A percentile compares a stretch with the other conserved stretches of the same genome.
Evolutionary conservation across 2,888 invertebrate genomes (phyloP).

Genomic region (Tipula confusa): DNA sequence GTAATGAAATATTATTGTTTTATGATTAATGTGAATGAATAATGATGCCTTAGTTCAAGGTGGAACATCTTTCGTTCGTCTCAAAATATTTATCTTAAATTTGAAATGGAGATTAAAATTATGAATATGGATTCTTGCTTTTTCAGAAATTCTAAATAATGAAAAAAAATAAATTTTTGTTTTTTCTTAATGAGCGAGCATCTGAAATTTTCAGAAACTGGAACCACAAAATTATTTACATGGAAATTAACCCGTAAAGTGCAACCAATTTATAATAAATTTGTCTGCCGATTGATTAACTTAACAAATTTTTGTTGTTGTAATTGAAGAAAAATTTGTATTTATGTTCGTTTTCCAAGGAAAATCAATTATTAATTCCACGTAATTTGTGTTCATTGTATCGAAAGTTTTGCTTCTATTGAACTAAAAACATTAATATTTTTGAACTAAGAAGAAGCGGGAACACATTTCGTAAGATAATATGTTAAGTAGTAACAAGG

Average conservation of each 20-base stretch:
- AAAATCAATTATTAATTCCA: too few relatives aligned
- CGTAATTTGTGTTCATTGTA: too few relatives aligned
- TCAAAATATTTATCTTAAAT: not conserved
- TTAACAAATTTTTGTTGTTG: too few relatives aligned
- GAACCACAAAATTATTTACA: not conserved
- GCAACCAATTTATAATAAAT: not conserved
- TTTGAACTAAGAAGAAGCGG: too few relatives aligned
- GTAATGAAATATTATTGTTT: conserved; percentile 13
- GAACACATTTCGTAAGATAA: too few relatives aligned
- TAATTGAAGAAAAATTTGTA: too few relatives aligned
- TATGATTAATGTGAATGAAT: conserved; percentile 20
- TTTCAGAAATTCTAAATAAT: not conserved
- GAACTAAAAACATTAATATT: too few relatives aligned
- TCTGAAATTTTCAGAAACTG: not conserved
- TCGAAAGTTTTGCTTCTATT: too few relatives aligned
- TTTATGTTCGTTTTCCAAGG: too few relatives aligned
- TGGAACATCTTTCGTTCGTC: not conserved
- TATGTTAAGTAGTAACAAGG: too few relatives aligned
- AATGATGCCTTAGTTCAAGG: not conserved
- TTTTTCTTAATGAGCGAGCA: not conserved
- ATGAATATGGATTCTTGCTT: not conserved
- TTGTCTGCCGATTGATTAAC: not conserved
- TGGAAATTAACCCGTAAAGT: not conserved
- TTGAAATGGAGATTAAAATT: conserved; percentile 12
- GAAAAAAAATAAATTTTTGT: not conserved